Base-by-base conservation (phyloP, 2,113 vertebrate genomes). In the Abramis brama region DNA sequence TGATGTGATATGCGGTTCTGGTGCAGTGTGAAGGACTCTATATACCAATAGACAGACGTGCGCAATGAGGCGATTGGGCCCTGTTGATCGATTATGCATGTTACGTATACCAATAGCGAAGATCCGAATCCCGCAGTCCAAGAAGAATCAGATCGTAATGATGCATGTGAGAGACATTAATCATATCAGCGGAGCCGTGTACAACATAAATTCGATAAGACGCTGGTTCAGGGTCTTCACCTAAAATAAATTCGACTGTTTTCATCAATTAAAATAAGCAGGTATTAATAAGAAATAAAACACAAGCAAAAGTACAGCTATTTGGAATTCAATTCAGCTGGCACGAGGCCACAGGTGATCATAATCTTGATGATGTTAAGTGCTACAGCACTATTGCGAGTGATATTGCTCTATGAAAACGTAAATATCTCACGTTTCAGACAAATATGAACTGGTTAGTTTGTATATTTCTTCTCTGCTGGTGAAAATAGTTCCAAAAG, bases 31-130 rank as follows among this genome's bases (percentile, higher is more conserved):
- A 66, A 23, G 79, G 27, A 60, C 25, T 6, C 19, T 33, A 43
- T 33, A 43, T 43, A 59, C 36, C 47, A 3, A 76, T 47, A 64
- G 33, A 59, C 76, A 57, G 75, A 57, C 52, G 59, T 74, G 82
- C 71, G 87, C 79, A 86, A 64, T 70, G 66, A 73, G 62, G 57
- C 86, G 57, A 85, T 68, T n/a, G 64, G 75, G 85, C 57, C 81
- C 85, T 57, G 57, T 50, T 23, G 87, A 86, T 81, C 78, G 79
- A 60, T 83, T 57, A 79, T 75, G 45, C 39, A 81, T 78, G 83
- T 57, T 81, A 62, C 25, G 21, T 57, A 62, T 27, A 86, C 68
- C 78, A 79, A 82, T 55, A 83, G 55, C 30, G 4, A n/a, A 39
- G 50, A 73, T 11, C 47, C 27, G 19, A 73, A 55, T 57, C 79